Percentiles rank a stretch among this genome's conserved stretches.
These are phyloP conservation scores for Hoplostethus atlanticus DNA, from an alignment of 2,797 vertebrate species.

Conservation along the genomic window DNA sequence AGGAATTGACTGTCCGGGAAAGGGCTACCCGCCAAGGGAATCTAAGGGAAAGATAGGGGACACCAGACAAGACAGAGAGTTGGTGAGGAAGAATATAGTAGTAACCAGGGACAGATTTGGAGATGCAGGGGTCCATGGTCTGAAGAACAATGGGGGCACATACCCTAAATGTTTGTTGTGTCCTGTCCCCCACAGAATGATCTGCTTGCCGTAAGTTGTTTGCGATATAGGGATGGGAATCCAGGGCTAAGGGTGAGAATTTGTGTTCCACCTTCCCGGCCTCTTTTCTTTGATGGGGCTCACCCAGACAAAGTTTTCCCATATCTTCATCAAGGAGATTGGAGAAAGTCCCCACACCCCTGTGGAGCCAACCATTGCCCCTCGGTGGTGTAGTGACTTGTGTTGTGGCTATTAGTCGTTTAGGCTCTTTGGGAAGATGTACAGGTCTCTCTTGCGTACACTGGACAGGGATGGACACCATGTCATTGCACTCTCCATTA, in stretches of 20 bases:
- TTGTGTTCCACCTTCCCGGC: conserved; percentile 21
- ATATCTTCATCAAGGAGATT: conserved; percentile 59
- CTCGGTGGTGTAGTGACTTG: conserved; percentile 17
- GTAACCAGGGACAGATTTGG: not conserved
- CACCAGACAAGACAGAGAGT: not conserved
- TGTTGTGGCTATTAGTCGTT: not conserved
- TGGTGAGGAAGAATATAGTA: not conserved
- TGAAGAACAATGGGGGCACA: conserved; percentile 10
- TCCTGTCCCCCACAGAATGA: conserved; percentile 14
- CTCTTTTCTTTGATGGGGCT: conserved; percentile 29
- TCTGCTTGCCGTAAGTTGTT: conserved; percentile 33
- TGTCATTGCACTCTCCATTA: conserved; percentile 44
- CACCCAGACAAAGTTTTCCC: conserved; percentile 62
- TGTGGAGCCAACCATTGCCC: not conserved
- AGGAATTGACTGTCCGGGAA: conserved; percentile 53
- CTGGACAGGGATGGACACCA: conserved; percentile 73
- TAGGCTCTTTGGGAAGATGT: conserved; percentile 38
- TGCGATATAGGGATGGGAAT: conserved; percentile 23
- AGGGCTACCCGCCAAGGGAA: conserved; percentile 63
- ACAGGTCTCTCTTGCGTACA: conserved; percentile 60
- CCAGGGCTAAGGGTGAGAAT: conserved; percentile 4
- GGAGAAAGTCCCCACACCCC: conserved; percentile 13
- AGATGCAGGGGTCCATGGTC: not conserved
- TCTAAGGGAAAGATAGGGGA: conserved; percentile 64
- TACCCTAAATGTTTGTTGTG: conserved; percentile 30